Base-by-base conservation (phyloP, 2,113 vertebrate genomes). In the Puntigrus tetrazona region DNA sequence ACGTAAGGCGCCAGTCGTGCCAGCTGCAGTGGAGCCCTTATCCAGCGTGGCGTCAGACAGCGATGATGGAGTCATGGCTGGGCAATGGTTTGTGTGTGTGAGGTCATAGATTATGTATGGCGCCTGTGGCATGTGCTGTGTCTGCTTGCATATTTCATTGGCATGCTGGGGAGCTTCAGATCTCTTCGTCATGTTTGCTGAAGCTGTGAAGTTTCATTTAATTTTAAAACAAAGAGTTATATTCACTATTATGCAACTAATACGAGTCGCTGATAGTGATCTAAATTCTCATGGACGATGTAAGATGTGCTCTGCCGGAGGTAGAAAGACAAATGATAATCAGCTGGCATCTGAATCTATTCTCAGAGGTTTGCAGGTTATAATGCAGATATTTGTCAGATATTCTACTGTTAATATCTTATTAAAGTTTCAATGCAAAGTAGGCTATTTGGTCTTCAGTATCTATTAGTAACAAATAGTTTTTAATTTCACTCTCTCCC, bases 61-160 rank as follows among this genome's bases (percentile, higher is more conserved):
- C 47, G 43, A 27, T 25, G 31, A 41, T 61, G 6, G 34, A 74
- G 81, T 59, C 38, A 41, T 38, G 57, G 57, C 70, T 67, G 84
- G 84, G 87, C 89, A 88, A 85, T 78, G 70, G 69, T 87, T 86
- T 81, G 91, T 86, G 87, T 85, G 82, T 82, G 81, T 83, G 76
- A 86, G 78, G 87, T 91, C 85, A 87, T 89, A 85, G 88, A 89
- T 90, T 89, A 92, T 92, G 89, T 41, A 90, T 90, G 89, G 84
- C 82, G 88, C 76, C 85, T 86, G 88, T 43, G 4, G 85, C 87
- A 85, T 80, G 65, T 50, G 57, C 73, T 69, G 25, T 80, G 79
- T 89, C 84, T 79, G 78, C 82, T 87, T 87, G 77, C 78, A 83
- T 86, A 73, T 85, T 87, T 76, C 55, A 86, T 59, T 70, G 79